Evolutionary conservation across 2,113 vertebrate species (phyloP), one percentile per base, ranked within the genome.

Genomic region (Percina caprodes): DNA sequence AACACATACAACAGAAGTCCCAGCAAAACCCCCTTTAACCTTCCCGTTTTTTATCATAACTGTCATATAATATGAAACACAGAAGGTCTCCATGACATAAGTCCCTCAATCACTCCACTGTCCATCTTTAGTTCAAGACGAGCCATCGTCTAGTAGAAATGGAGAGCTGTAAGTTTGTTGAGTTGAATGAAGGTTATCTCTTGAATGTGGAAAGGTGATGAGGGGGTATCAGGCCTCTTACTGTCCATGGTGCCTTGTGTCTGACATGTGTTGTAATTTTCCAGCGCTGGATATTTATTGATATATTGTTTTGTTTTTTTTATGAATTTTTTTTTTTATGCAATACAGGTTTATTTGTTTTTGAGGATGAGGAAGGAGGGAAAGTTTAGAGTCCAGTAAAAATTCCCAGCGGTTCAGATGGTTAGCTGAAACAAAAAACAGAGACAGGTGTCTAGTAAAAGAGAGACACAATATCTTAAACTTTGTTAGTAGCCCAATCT

Each of bases 381-480:
- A 79, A 83, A 86, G 51, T 85, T 80, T 79, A 94, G 69, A 93
- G 94, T 96, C 94, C 95, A 96, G 90, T 91, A 87, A 87, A 80
- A 76, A 79, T 93, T 95, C 95, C 96, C 94, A 93, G 86, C 63
- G 92, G 89, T 91, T 95, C 92, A 95, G 79, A 90, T 89, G 96
- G 96, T 99, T 99, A 99, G 95, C 98, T 99, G 97, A 70, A 97
- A 96, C 68, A 91, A 83, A 93, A 90, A 89, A 89, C 42, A 93
- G 74, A 89, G 86, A 91, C 85, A 92, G 61, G 83, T 87, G 86
- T 93, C 89, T 86, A 84, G 90, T 84, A 84, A 94, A 92, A 91
- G 92, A 80, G 90, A 80, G 60, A 78, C 78, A 85, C 54, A 62
- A 69, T 30, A 76, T 59, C 33, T 60, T 74, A 71, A 69, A 26